These are phyloP conservation scores for Malaclemys terrapin DNA, from an alignment of 2,113 vertebrate species.

Conservation along the genomic window DNA sequence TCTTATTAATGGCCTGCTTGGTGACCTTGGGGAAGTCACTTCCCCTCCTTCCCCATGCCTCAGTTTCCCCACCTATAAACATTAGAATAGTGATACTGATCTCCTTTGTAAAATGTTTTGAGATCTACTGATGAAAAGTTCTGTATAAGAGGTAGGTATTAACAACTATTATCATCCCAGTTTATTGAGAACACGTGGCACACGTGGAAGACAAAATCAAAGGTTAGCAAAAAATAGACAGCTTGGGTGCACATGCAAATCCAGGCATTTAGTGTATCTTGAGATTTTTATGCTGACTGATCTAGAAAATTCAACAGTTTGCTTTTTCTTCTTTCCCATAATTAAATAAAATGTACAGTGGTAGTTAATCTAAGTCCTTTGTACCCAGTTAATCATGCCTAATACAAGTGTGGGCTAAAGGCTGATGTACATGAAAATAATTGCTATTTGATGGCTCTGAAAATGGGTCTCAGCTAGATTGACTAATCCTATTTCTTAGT, in stretches of 20 bases:
- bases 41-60: not conserved
- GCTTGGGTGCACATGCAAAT: not conserved
- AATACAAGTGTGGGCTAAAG: not conserved
- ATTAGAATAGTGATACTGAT: not conserved
- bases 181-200: not conserved
- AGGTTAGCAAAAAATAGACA: fast-evolving
- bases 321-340: not conserved
- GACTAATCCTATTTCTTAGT: not conserved
- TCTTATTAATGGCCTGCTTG: not conserved
- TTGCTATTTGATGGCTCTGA: not conserved
- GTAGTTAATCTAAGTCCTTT: not conserved
- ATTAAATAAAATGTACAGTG: not conserved
- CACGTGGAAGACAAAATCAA: not conserved
- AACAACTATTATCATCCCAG: not conserved
- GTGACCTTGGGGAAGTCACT: not conserved
- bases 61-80: not conserved
- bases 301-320: not conserved
- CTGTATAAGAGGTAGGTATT: not conserved
- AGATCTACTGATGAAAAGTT: not conserved
- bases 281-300: not conserved
- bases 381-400: not conserved
- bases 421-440: fast-evolving
- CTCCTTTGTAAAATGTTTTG: not conserved
- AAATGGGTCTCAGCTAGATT: not conserved
- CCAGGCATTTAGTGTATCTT: not conserved